Percentiles rank a stretch among this genome's conserved stretches.
Evolutionary conservation across 2,113 vertebrate genomes (phyloP).

Genomic region (Aegithalos caudatus): DNA sequence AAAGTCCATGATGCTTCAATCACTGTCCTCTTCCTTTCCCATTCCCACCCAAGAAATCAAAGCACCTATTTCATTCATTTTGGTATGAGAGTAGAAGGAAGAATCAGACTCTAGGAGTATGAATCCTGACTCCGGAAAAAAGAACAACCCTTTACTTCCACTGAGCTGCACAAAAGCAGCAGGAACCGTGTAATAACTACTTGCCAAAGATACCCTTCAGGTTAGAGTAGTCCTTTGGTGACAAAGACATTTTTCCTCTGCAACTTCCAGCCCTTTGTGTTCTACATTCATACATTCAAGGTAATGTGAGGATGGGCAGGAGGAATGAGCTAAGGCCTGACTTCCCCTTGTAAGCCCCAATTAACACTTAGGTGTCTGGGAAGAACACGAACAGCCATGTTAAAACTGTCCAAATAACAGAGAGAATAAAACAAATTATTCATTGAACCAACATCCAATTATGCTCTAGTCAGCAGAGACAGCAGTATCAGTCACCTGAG

Average conservation of each 20-base stretch:
- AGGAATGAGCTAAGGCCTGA: background rate
- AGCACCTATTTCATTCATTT: background rate
- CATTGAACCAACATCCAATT: background rate
- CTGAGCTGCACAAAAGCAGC: background rate
- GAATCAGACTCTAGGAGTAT: background rate
- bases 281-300: background rate
- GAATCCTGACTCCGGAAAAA: background rate
- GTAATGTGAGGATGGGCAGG: background rate
- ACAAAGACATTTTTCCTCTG: background rate
- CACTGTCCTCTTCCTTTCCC: background rate
- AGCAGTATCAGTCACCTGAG: background rate
- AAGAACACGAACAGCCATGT: background rate
- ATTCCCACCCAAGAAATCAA: background rate
- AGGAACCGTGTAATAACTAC: background rate
- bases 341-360: background rate
- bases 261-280: background rate
- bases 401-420: background rate
- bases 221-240: background rate
- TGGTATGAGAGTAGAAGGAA: background rate
- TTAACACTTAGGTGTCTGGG: background rate
- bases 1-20: background rate
- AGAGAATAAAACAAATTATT: background rate
- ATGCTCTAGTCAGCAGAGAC: background rate
- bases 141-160: background rate
- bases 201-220: background rate